Evolutionary conservation across 2,113 vertebrate genomes (phyloP).

Genomic region (Psophia crepitans): DNA sequence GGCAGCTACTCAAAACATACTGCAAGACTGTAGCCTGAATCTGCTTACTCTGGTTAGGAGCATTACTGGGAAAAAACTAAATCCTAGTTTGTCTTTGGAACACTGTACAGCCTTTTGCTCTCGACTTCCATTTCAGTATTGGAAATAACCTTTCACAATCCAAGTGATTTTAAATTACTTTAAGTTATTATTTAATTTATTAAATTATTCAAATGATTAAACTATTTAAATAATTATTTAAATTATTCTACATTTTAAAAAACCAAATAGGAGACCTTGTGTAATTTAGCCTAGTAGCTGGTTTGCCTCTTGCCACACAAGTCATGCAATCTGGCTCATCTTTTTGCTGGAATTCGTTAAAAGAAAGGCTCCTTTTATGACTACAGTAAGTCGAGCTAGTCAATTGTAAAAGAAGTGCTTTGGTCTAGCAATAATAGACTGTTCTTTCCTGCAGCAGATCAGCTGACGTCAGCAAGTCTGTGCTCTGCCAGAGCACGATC

Average conservation of each 20-base stretch:
- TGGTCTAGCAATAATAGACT: conserved; percentile 78
- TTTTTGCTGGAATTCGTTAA: conserved; percentile 57
- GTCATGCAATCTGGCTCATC: conserved; percentile 15
- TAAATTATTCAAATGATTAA: neutral
- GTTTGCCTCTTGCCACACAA: neutral
- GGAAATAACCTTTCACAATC: neutral
- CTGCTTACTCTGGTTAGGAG: neutral
- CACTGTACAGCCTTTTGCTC: neutral
- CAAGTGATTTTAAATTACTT: neutral
- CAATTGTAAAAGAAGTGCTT: conserved; percentile 79
- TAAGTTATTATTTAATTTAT: neutral
- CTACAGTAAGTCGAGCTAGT: conserved; percentile 73
- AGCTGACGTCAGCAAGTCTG: conserved; percentile 66
- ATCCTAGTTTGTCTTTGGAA: neutral
- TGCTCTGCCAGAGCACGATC: conserved; percentile 61
- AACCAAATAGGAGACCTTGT: neutral
- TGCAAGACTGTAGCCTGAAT: too few species aligned
- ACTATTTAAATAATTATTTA: neutral
- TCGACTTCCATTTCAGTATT: neutral
- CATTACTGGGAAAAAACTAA: neutral
- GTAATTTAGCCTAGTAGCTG: neutral
- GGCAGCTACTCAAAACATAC: neutral
- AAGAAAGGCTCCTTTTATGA: conserved; percentile 78
- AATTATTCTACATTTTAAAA: neutral
- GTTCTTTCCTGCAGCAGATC: conserved; percentile 73